Conservation (phyloP, 2,888 invertebrate species). For the Aplocera efformata region DNA sequence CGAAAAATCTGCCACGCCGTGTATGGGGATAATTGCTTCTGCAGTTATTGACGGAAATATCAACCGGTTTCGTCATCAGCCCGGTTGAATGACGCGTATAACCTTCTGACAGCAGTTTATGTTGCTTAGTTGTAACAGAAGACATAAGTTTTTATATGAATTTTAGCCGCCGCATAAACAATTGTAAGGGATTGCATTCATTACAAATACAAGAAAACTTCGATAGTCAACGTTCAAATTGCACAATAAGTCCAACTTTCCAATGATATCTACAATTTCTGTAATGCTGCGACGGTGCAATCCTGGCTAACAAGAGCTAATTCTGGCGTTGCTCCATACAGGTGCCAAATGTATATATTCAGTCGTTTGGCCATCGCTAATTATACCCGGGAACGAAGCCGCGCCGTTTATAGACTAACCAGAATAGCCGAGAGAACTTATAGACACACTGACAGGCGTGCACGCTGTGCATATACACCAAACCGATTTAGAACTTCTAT, state of each 20-base stretch:
- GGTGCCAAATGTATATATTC: conserved; percentile 61
- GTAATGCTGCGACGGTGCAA: conserved; percentile 35
- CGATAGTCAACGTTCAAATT: not conserved
- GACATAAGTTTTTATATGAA: too few relatives aligned
- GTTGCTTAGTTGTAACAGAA: too few relatives aligned
- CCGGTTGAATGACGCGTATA: conserved; percentile 5
- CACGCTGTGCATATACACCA: conserved; percentile 25
- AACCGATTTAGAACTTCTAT: conserved; percentile 43
- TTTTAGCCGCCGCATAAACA: too few relatives aligned
- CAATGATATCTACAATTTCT: conserved; percentile 16
- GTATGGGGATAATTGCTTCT: conserved; percentile 13
- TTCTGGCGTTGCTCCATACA: conserved; percentile 69
- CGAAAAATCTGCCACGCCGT: conserved; percentile 8
- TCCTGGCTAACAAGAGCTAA: conserved; percentile 48
- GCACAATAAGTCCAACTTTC: not conserved
- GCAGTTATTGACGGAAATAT: conserved; percentile 12
- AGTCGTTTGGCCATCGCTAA: conserved; percentile 66
- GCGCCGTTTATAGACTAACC: conserved; percentile 63
- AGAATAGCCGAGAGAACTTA: conserved; percentile 63
- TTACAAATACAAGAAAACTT: too few relatives aligned
- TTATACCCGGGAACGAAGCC: conserved; percentile 61
- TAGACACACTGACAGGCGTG: conserved; percentile 47
- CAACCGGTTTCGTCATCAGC: conserved; percentile 10
- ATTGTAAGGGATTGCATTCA: too few relatives aligned
- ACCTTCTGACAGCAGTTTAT: conserved; percentile 5